phyloP scores from a whole-genome alignment of 2,797 vertebrate genomes.

The Coregonus ussuriensis region DNA sequence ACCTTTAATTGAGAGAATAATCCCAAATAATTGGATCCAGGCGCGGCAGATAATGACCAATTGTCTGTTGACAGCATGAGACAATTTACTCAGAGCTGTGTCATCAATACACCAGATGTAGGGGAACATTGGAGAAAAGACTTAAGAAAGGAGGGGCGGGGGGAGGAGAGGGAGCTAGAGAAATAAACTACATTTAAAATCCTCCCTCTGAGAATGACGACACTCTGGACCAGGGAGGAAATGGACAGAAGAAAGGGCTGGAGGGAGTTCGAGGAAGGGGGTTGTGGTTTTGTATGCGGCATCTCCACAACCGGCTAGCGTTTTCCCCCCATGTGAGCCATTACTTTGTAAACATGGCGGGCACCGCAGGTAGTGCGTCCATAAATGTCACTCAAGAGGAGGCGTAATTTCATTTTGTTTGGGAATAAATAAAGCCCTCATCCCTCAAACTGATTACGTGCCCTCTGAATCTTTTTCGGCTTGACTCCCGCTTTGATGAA shows the following conservation, averaged over 20 bases:
- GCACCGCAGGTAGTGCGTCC: constrained; percentile 62
- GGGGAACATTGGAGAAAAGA: constrained; percentile 16
- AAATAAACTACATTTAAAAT: constrained; percentile 34
- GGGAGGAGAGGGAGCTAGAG: constrained; percentile 27
- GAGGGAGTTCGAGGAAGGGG: constrained; percentile 16
- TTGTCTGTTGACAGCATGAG: constrained; percentile 61
- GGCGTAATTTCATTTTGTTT: constrained; percentile 74
- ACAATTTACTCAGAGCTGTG: constrained; percentile 57
- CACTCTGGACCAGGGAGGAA: constrained; percentile 7
- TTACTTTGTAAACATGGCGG: constrained; percentile 72
- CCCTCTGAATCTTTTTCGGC: constrained; percentile 66
- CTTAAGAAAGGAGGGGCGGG: constrained; percentile 26
- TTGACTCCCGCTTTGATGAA: constrained; percentile 75
- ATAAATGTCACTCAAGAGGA: constrained; percentile 71
- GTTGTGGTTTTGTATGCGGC: background rate
- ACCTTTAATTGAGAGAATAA: constrained; percentile 70
- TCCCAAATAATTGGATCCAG: constrained; percentile 60
- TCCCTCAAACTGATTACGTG: constrained; percentile 71
- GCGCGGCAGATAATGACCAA: constrained; percentile 65
- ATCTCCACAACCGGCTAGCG: constrained; percentile 27
- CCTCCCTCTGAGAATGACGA: constrained; percentile 13
- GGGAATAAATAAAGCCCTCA: constrained; percentile 73
- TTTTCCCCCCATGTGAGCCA: constrained; percentile 26
- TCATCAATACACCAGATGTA: constrained; percentile 43
- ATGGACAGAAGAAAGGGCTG: background rate